Percentiles rank a stretch among this genome's conserved stretches.
phyloP scores from a whole-genome alignment of 2,113 vertebrate species.

The Maccullochella peelii region DNA sequence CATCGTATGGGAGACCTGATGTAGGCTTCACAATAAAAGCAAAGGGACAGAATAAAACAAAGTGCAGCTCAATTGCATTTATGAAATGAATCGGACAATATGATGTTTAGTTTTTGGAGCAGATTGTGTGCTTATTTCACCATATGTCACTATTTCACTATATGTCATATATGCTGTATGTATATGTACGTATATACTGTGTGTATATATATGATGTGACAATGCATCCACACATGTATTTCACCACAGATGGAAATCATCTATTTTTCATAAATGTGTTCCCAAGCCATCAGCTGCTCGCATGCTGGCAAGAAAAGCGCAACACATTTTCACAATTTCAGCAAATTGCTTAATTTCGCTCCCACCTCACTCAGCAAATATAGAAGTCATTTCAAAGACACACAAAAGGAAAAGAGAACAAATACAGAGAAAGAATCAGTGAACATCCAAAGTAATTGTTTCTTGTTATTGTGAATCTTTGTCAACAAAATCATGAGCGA shows the following conservation, averaged over 20 bases:
- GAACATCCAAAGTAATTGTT: slow-evolving; percentile 8
- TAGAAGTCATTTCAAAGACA: slow-evolving; percentile 4
- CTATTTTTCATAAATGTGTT: slow-evolving; percentile 4
- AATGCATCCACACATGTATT: neutral
- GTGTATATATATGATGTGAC: neutral
- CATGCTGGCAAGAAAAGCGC: neutral
- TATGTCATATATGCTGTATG: too few relatives aligned
- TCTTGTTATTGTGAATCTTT: slow-evolving; percentile 31
- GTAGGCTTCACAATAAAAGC: neutral
- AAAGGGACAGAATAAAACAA: neutral
- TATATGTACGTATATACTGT: neutral
- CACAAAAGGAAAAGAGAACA: neutral
- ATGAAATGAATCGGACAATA: neutral
- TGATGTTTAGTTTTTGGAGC: neutral
- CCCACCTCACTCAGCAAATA: neutral
- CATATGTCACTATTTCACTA: neutral
- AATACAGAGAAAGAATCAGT: neutral
- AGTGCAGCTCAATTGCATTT: neutral
- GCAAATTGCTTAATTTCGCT: neutral
- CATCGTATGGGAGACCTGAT: neutral
- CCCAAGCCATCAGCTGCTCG: neutral
- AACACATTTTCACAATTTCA: slow-evolving; percentile 10
- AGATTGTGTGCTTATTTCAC: neutral
- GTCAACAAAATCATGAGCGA: slow-evolving; percentile 16
- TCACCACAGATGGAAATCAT: slow-evolving; percentile 22